phyloP scores from a whole-genome alignment of 2,888 invertebrate genomes.

The Eumacrocentrus americanus region DNA sequence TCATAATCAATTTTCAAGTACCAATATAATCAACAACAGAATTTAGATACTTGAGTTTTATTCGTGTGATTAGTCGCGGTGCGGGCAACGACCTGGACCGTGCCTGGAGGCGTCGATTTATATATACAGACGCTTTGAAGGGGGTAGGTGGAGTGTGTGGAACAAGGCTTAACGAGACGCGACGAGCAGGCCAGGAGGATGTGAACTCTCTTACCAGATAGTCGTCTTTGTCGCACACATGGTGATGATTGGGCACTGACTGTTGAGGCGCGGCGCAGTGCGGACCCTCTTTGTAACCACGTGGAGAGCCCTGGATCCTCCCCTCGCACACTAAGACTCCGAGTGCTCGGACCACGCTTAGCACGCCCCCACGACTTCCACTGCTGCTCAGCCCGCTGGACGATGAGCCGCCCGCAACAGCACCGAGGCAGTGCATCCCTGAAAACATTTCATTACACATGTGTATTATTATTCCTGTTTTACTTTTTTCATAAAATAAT shows the following conservation, averaged over 20 bases:
- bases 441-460: slow-evolving; percentile 32
- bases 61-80: not conserved
- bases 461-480: not conserved
- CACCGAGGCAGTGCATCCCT: slow-evolving; percentile 60
- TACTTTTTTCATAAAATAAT: not conserved
- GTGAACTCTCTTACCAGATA: slow-evolving; percentile 66
- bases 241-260: slow-evolving; percentile 53
- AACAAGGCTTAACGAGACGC: too few species aligned
- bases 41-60: too few species aligned
- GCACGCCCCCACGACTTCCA: slow-evolving; percentile 52
- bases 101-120: slow-evolving; percentile 1
- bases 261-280: slow-evolving; percentile 66
- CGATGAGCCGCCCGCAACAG: slow-evolving; percentile 50
- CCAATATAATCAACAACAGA: too few species aligned
- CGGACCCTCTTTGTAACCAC: slow-evolving; percentile 74
- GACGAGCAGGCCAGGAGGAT: too few species aligned
- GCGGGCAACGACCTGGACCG: slow-evolving; percentile 10
- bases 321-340: slow-evolving; percentile 60
- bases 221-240: slow-evolving; percentile 63
- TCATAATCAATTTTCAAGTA: too few species aligned
- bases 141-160: too few species aligned
- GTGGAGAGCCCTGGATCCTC: slow-evolving; percentile 59
- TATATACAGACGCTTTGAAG: too few species aligned
- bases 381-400: slow-evolving; percentile 33
- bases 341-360: slow-evolving; percentile 59